Conservation (phyloP, 2,797 vertebrate genomes). For the Cephalopachus bancanus region DNA sequence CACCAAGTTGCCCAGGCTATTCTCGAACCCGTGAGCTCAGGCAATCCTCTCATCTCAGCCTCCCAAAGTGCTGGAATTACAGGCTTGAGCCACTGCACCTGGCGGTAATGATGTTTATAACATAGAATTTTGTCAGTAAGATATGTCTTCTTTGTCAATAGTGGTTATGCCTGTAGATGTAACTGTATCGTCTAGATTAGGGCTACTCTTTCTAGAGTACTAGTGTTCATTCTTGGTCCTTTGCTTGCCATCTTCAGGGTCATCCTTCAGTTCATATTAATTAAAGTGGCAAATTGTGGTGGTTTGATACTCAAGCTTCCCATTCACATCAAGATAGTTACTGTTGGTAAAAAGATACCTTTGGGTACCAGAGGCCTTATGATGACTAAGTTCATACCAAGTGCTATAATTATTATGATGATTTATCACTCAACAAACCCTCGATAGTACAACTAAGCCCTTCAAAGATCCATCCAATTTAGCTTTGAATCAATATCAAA, state of each 20-base stretch:
- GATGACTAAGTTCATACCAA: slow-evolving; percentile 74
- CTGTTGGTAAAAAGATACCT: slow-evolving; percentile 63
- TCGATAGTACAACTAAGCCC: slow-evolving; percentile 68
- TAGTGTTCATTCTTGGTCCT: neutral
- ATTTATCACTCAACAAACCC: slow-evolving; percentile 77
- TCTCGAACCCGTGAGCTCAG: neutral
- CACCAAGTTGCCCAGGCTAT: neutral
- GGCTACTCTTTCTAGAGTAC: neutral
- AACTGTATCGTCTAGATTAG: neutral
- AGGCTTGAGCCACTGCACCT: rapidly evolving
- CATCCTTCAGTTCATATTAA: slow-evolving; percentile 54
- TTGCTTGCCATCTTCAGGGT: neutral
- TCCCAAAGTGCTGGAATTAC: neutral
- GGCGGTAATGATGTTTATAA: neutral
- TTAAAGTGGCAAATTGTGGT: slow-evolving; percentile 60
- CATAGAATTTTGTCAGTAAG: neutral
- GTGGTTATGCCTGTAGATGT: neutral
- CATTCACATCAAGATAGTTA: slow-evolving; percentile 54
- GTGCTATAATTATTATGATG: slow-evolving; percentile 76
- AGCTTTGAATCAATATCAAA: slow-evolving; percentile 82
- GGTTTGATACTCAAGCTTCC: slow-evolving; percentile 61
- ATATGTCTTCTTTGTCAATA: neutral
- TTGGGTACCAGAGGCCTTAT: slow-evolving; percentile 44
- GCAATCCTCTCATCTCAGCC: neutral
- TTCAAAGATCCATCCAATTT: slow-evolving; percentile 81